A percentile compares a stretch with the other conserved stretches of the same genome.
These are phyloP conservation scores for Drosophila picticornis DNA, from an alignment of 2,888 invertebrate species.

Conservation along the genomic window DNA sequence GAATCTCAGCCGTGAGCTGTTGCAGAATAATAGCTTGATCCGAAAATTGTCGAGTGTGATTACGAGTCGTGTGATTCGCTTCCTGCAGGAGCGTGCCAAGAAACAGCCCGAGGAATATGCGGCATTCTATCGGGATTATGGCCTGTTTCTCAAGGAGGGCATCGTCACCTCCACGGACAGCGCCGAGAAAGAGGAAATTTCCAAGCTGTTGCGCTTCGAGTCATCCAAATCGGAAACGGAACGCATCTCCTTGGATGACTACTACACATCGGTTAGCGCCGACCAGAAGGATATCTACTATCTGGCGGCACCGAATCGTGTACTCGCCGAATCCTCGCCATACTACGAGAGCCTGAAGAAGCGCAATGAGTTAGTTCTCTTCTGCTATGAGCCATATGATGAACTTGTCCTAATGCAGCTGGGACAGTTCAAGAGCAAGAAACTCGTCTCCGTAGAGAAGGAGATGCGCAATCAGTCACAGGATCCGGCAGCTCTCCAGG, in stretches of 20 bases:
- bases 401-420: conserved; percentile 97
- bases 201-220: conserved; percentile 95
- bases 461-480: conserved; percentile 92
- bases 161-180: conserved; percentile 94
- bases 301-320: conserved; percentile 96
- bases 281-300: conserved; percentile 96
- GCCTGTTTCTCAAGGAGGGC: conserved; percentile 97
- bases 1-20: conserved; percentile 96
- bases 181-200: conserved; percentile 94
- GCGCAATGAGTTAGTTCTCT: conserved; percentile 95
- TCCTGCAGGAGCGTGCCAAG: conserved; percentile 92
- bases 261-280: conserved; percentile 88
- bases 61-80: conserved; percentile 93
- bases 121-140: conserved; percentile 96
- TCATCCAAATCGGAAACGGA: conserved; percentile 90
- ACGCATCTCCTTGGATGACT: conserved; percentile 92
- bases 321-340: conserved; percentile 96
- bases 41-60: conserved; percentile 94
- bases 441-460: conserved; percentile 95
- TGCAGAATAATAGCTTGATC: conserved; percentile 97
- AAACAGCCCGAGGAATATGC: conserved; percentile 93
- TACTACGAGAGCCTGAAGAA: conserved; percentile 97
- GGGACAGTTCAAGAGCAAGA: conserved; percentile 89
- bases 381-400: conserved; percentile 98
- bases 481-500: conserved; percentile 86